Base-by-base conservation (phyloP, 2,113 vertebrate species). In the Poeciliopsis prolifica region DNA sequence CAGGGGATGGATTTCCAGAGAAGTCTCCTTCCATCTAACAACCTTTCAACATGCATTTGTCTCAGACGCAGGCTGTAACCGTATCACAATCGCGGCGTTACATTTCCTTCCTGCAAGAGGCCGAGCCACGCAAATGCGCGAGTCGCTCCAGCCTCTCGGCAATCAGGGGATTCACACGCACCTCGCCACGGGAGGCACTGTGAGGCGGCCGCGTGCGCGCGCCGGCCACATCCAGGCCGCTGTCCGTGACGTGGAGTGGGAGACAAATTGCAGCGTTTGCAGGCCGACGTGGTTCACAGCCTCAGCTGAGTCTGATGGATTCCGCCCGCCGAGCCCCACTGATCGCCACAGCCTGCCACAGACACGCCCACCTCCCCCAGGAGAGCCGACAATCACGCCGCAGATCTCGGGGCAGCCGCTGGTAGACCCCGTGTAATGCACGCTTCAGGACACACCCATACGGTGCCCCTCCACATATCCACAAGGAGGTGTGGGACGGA, bases 281-380 rank as follows among this genome's bases (percentile, higher is more conserved):
- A 88, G 80, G 83, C 77, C 11, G 63, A 88, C 90, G 89, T 78
- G 90, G 91, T 89, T 84, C 86, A 76, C 17, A 84, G 91, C 86
- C 86, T 87, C 64, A 75, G 91, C 91, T 92, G 90, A 91, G 89
- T 91, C 88, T 88, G 88, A 92, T 88, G 82, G 88, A 93, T 93
- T 90, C 84, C 80, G 74, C 85, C 86, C 68, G 76, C 82, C 70
- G 87, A 86, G 89, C 87, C 91, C 86, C 89, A 89, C 91, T 92
- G 92, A 93, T 92, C 91, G 92, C 77, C 74, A 79, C 77, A 77
- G 81, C 75, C 86, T 91, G 84, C 88, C 89, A 86, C 76, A 72
- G 79, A 83, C 93, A 87, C 86, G 68, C 88, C 87, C 81, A 83
- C 87, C 82, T 70, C 77, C 81, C 63, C 84, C 82, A 65, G 83